Conservation (phyloP, 2,113 vertebrate genomes). For the Ptyas mucosa region DNA sequence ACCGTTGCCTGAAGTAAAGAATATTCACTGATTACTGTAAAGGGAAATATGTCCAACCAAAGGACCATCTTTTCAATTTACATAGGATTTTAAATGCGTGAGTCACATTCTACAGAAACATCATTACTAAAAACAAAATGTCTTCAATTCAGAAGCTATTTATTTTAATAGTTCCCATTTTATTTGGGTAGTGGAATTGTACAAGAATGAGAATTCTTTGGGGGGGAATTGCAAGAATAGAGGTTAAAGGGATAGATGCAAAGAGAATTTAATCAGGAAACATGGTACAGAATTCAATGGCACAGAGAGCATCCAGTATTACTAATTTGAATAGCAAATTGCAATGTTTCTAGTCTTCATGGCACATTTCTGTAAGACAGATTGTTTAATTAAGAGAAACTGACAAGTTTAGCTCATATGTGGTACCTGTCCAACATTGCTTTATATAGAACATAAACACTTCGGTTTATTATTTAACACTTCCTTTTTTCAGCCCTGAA, state of each 20-base stretch:
- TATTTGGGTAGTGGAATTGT: background rate
- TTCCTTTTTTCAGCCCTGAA: background rate
- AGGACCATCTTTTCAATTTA: background rate
- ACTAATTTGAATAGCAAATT: background rate
- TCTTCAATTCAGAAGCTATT: background rate
- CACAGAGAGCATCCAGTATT: background rate
- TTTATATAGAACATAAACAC: background rate
- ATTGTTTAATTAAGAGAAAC: background rate
- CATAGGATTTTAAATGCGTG: fast-evolving
- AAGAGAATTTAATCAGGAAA: background rate
- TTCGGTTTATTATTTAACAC: background rate
- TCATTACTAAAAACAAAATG: background rate
- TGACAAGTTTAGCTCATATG: background rate
- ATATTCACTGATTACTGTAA: background rate
- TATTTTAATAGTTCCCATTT: background rate
- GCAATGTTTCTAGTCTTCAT: background rate
- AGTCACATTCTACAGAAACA: background rate
- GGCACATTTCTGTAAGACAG: background rate
- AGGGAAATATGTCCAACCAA: slow-evolving; percentile 33
- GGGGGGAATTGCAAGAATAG: background rate
- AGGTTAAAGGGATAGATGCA: background rate
- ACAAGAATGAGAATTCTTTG: background rate
- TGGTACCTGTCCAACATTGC: background rate
- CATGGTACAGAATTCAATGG: background rate
- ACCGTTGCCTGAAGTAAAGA: background rate